Evolutionary conservation across 53 echinoderm and acorn worm genomes (phyloP).

Genomic region (Patiria pectinifera): DNA sequence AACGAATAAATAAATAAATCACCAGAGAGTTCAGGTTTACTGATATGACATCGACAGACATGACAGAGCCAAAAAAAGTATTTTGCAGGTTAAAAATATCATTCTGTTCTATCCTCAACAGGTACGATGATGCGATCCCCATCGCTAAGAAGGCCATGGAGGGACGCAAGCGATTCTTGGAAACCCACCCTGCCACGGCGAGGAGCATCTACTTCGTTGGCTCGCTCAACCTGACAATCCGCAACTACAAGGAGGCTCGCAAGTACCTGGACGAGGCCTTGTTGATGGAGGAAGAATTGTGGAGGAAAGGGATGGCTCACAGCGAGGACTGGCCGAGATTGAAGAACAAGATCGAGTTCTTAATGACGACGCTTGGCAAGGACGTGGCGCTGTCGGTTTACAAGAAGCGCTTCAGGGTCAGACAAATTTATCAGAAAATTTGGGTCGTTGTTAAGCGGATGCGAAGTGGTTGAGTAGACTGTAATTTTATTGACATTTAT

Average conservation of each 20-base stretch:
- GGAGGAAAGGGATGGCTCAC: conserved; percentile 77
- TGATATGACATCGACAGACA: no score
- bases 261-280: conserved; percentile 85
- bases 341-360: conserved; percentile 70
- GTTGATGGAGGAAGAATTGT: conserved; percentile 87
- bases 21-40: no score
- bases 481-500: no score
- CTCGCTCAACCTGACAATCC: conserved; percentile 76
- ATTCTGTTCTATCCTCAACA: not conserved
- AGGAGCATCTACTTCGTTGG: conserved; percentile 95
- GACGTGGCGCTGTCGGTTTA: conserved; percentile 55
- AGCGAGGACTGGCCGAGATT: conserved; percentile 84
- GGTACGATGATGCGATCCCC: conserved; percentile 84
- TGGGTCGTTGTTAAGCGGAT: not conserved
- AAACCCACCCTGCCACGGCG: conserved; percentile 81
- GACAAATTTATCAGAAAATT: not conserved
- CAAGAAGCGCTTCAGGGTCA: conserved; percentile 81
- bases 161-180: conserved; percentile 71
- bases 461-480: no score
- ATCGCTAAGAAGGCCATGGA: conserved; percentile 84
- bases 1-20: no score
- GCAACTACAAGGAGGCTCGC: conserved; percentile 67
- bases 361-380: conserved; percentile 76
- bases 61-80: no score
- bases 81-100: not conserved